Conservation (phyloP, 2,113 vertebrate species). For the Anseranas semipalmata region DNA sequence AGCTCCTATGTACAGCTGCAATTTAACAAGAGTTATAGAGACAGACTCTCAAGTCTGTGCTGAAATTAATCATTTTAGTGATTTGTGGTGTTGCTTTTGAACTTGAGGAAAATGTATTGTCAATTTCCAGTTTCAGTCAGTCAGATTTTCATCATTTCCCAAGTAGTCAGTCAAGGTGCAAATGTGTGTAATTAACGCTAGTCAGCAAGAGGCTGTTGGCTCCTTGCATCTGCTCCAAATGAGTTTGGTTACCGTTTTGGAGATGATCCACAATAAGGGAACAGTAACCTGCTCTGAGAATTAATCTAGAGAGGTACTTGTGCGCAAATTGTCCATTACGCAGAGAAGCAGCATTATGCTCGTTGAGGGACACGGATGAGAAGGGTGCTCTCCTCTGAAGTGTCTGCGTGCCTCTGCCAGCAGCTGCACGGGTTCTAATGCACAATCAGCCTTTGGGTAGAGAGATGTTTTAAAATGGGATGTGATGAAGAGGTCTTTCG, state of each 20-base stretch:
- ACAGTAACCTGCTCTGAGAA: constrained; percentile 48
- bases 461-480: background rate
- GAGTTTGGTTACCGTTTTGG: constrained; percentile 28
- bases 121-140: constrained; percentile 47
- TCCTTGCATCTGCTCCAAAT: background rate
- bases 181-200: constrained; percentile 52
- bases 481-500: background rate
- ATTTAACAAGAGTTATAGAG: constrained; percentile 7
- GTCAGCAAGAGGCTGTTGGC: constrained; percentile 25
- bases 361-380: background rate
- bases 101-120: constrained; percentile 64
- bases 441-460: background rate
- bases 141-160: constrained; percentile 55
- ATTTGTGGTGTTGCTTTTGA: constrained; percentile 65
- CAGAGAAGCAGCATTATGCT: background rate
- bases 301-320: constrained; percentile 59
- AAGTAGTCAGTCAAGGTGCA: constrained; percentile 62
- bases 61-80: constrained; percentile 52
- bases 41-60: background rate
- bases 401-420: background rate
- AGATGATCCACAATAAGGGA: constrained; percentile 22
- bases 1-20: background rate
- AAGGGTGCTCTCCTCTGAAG: background rate
- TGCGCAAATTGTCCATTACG: background rate
- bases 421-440: background rate